Evolutionary conservation across 2,113 vertebrate genomes (phyloP), one percentile per base, ranked within the genome.

Genomic region (Neodontobutis hainanensis): DNA sequence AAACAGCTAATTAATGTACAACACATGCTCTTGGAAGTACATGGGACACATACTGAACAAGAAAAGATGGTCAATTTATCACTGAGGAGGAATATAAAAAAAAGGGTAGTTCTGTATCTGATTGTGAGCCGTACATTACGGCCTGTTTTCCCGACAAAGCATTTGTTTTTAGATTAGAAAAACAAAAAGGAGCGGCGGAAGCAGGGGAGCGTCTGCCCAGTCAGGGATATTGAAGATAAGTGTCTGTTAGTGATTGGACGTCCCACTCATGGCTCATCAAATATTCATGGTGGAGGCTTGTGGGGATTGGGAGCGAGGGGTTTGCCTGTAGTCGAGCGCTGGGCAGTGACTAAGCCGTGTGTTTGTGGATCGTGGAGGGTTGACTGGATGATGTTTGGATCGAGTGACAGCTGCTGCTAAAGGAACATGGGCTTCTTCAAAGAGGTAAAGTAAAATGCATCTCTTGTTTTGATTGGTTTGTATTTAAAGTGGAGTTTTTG

Each of bases 221-320:
- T 90, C 90, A 93, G 93, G 73, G 75, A 50, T 63, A 92, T 92
- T 80, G 88, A 91, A 92, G 86, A 94, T 89, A 90, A 83, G 89
- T 90, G 89, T 92, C 92, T 92, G 87, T 90, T 90, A 87, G 83
- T 83, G 88, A 91, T 79, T 78, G 78, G 82, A 81, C 82, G 63
- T 74, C 88, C 85, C 85, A 85, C 82, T 78, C 82, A 65, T 86
- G 51, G 51, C 48, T 82, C 78, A 93, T 95, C 92, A 94, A 95
- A 93, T 93, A 95, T 93, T 95, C 90, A 95, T 90, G 66, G 82
- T 73, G 73, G 93, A 93, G 85, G 78, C 84, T 49, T 80, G 11
- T 73, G 85, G 78, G 89, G 72, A 90, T 86, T 87, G 88, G 77
- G 36, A 75, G 85, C 40, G 77, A 80, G 73, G 84, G 85, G 75